Percentiles rank a stretch among this genome's conserved stretches.
Evolutionary conservation across 2,113 vertebrate species (phyloP).

Genomic region (Protobothrops mucrosquamatus): DNA sequence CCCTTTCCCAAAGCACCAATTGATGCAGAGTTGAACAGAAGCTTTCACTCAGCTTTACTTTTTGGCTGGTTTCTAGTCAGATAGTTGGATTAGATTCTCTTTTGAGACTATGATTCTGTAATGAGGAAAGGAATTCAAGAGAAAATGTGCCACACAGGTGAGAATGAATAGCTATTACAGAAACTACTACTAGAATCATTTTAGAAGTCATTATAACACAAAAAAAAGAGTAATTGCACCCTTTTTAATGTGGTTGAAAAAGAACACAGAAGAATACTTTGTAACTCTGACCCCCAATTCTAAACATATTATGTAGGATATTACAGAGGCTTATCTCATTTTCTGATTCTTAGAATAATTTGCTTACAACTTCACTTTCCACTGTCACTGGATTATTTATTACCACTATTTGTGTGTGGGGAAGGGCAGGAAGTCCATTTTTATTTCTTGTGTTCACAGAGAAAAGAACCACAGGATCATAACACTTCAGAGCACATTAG

Average conservation of each 20-base stretch:
- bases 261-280: constrained; percentile 7
- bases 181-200: neutral
- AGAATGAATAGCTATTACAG: constrained; percentile 12
- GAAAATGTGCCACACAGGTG: neutral
- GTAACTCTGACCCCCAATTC: neutral
- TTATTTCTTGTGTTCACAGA: neutral
- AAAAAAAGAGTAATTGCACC: neutral
- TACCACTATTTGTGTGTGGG: neutral
- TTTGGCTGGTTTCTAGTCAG: neutral
- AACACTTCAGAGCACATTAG: neutral
- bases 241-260: constrained; percentile 14
- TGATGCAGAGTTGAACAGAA: neutral
- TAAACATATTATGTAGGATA: constrained; percentile 14
- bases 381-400: constrained; percentile 27
- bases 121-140: constrained; percentile 2
- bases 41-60: neutral
- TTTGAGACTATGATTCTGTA: neutral
- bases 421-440: neutral
- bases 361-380: constrained; percentile 24
- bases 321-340: constrained; percentile 22
- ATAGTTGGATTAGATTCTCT: neutral
- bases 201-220: constrained; percentile 4
- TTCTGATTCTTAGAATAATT: constrained; percentile 18
- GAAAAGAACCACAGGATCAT: neutral
- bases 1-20: neutral